These are phyloP conservation scores for Silurus aristotelis DNA, from an alignment of 2,797 vertebrate genomes.

Conservation along the genomic window DNA sequence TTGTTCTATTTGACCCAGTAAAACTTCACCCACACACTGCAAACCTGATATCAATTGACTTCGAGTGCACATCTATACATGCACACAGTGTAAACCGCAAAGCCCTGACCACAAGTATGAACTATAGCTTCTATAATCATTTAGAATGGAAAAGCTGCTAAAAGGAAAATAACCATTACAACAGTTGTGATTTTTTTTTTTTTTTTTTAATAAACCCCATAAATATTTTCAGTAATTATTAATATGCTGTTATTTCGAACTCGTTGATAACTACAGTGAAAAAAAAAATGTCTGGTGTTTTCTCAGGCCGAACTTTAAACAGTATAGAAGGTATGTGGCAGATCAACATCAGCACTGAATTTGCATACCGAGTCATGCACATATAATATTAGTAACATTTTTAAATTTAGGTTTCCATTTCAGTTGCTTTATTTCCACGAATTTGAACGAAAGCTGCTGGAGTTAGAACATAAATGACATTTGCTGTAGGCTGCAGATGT, in stretches of 20 bases:
- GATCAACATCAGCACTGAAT: background rate
- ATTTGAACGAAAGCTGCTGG: background rate
- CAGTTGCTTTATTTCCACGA: background rate
- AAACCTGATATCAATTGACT: background rate
- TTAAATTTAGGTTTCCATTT: background rate
- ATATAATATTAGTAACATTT: background rate
- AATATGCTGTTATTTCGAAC: background rate
- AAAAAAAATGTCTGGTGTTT: background rate
- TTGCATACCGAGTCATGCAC: background rate
- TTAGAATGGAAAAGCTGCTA: too few species aligned
- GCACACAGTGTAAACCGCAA: too few species aligned
- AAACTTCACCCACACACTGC: background rate
- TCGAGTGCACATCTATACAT: background rate
- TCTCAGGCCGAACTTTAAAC: background rate
- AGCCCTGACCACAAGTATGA: background rate
- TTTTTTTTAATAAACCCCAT: background rate
- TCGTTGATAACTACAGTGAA: too few species aligned
- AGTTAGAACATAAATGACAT: background rate
- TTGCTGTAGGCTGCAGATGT: background rate
- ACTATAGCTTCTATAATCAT: background rate
- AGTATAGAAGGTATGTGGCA: background rate
- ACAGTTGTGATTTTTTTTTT: background rate
- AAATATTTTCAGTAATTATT: background rate
- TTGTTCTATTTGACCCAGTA: background rate
- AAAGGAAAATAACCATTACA: background rate